Percentiles rank a stretch among this genome's conserved stretches.
Evolutionary conservation across 2,113 vertebrate species (phyloP).

Genomic region (Phylloscopus trochiloides): DNA sequence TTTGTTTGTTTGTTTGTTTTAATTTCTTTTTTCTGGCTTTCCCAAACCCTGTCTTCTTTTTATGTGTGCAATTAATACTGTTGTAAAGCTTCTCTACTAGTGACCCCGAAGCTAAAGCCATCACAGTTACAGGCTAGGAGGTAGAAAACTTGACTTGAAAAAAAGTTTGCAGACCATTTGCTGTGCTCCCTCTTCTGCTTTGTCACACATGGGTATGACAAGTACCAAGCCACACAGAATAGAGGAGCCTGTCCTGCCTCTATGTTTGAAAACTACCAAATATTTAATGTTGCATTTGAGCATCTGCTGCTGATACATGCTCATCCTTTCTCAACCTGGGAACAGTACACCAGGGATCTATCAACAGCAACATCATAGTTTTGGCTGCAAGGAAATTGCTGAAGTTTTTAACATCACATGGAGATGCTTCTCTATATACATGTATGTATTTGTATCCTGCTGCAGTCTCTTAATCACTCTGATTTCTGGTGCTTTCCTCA

Average conservation of each 20-base stretch:
- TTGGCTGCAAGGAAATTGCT: neutral
- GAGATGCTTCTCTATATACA: fast-evolving
- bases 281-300: neutral
- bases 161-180: neutral
- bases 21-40: neutral
- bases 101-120: neutral
- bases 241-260: neutral
- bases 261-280: neutral
- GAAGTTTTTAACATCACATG: neutral
- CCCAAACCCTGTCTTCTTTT: neutral
- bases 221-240: neutral
- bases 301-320: neutral
- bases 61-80: neutral
- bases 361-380: neutral
- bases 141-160: neutral
- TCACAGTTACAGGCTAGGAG: neutral
- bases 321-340: neutral
- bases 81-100: neutral
- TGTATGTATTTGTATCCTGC: neutral
- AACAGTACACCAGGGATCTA: neutral
- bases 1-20: neutral
- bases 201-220: neutral
- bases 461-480: neutral
- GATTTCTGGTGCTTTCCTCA: neutral
- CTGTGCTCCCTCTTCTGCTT: neutral